phyloP scores from a whole-genome alignment of 2,113 vertebrate genomes.

The Tringa solitaria region DNA sequence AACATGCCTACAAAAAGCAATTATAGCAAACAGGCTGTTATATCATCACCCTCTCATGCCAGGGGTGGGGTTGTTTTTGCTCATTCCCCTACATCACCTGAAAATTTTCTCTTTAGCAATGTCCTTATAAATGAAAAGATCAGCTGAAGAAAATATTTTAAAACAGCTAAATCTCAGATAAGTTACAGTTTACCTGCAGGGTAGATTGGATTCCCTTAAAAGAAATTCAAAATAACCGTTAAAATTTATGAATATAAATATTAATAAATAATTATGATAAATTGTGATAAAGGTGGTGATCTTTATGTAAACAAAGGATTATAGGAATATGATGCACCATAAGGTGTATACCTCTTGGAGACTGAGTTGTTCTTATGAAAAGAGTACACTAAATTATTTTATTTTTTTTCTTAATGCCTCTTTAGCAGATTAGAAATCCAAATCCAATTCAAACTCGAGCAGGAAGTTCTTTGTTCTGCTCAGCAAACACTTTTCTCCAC shows the following conservation, averaged over 20 bases:
- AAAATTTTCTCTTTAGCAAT: background rate
- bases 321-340: background rate
- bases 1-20: background rate
- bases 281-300: background rate
- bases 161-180: background rate
- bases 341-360: accelerated
- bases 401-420: background rate
- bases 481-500: background rate
- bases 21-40: background rate
- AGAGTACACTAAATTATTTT: background rate
- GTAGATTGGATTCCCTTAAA: background rate
- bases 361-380: background rate
- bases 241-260: background rate
- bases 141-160: background rate
- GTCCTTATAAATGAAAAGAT: background rate
- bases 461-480: background rate
- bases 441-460: background rate
- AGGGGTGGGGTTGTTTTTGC: accelerated
- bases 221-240: background rate
- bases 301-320: background rate
- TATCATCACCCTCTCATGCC: background rate
- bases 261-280: background rate
- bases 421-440: background rate
- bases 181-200: background rate
- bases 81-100: background rate